Evolutionary conservation across 2,113 vertebrate genomes (phyloP).

Genomic region (Hydrochoerus hydrochaeris): DNA sequence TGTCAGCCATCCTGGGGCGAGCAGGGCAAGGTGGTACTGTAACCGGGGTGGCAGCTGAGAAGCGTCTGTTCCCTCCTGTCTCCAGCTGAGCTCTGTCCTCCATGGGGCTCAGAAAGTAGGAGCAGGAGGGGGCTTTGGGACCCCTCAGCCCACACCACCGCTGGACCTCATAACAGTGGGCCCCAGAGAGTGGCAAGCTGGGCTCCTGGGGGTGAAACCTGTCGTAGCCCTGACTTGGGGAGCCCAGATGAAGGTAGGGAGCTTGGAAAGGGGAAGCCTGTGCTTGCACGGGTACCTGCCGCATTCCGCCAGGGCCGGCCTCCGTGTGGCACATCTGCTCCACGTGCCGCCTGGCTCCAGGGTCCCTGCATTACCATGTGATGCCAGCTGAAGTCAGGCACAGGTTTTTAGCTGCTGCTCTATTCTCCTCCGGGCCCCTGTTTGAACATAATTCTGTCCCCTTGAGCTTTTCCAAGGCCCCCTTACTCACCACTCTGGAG

Average conservation of each 20-base stretch:
- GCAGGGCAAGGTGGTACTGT: accelerated
- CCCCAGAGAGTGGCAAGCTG: not conserved
- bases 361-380: not conserved
- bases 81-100: not conserved
- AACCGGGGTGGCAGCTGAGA: not conserved
- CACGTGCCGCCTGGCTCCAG: not conserved
- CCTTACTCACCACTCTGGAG: too few relatives aligned
- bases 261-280: not conserved
- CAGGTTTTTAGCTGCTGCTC: not conserved
- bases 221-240: not conserved
- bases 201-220: not conserved
- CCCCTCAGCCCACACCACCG: accelerated
- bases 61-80: not conserved
- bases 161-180: not conserved
- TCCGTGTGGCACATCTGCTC: too few relatives aligned
- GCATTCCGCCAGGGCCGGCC: not conserved
- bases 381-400: too few relatives aligned
- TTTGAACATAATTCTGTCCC: not conserved
- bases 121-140: not conserved
- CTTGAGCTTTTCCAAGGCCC: not conserved
- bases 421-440: not conserved
- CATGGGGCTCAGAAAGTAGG: not conserved
- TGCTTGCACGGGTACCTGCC: not conserved
- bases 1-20: accelerated
- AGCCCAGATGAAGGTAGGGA: not conserved